Conservation (phyloP, 2,888 invertebrate genomes). For the Philereme vetulata region DNA sequence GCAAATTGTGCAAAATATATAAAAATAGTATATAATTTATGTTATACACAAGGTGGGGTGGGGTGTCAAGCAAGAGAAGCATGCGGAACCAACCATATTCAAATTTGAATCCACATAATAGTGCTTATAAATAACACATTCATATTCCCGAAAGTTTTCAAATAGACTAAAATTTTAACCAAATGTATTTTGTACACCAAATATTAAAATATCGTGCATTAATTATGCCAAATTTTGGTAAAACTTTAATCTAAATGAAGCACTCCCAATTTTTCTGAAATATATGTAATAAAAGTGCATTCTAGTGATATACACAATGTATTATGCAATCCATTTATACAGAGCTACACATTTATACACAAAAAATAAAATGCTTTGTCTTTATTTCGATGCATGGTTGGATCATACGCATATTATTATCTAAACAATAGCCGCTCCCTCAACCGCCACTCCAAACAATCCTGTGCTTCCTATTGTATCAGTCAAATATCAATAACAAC, state of each 20-base stretch:
- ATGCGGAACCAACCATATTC: conserved; percentile 79
- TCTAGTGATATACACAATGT: background rate
- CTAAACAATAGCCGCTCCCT: too few species aligned
- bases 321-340: background rate
- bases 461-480: too few species aligned
- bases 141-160: too few species aligned
- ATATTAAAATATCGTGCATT: too few species aligned
- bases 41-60: conserved; percentile 35
- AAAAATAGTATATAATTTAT: too few species aligned
- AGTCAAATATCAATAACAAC: too few species aligned
- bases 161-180: too few species aligned
- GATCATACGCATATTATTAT: too few species aligned
- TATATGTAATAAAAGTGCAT: conserved; percentile 6
- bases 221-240: background rate
- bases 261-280: background rate
- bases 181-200: too few species aligned
- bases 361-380: background rate
- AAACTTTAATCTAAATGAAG: background rate
- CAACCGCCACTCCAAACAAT: too few species aligned
- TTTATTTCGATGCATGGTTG: too few species aligned
- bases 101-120: conserved; percentile 38
- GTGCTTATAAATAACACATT: conserved; percentile 39
- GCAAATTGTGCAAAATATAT: too few species aligned
- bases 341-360: background rate
- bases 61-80: conserved; percentile 72